Evolutionary conservation across 2,888 invertebrate species (phyloP).

Genomic region (Cataglyphis rosenhaueri): DNA sequence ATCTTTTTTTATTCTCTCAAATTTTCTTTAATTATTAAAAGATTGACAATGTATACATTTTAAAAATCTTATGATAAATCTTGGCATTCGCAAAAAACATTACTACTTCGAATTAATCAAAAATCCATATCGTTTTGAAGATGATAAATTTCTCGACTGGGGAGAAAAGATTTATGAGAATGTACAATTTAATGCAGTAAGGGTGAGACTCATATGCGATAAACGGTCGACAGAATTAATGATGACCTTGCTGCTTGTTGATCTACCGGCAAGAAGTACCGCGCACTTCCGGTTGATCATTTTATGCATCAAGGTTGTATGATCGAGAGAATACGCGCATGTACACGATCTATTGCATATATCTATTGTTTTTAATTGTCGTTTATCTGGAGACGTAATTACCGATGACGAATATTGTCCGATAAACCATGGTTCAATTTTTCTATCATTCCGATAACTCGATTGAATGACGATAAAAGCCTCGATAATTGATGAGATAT

Average conservation of each 20-base stretch:
- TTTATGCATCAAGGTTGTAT: constrained; percentile 60
- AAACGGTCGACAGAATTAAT: constrained; percentile 49
- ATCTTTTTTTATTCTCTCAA: not conserved
- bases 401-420: constrained; percentile 16
- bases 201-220: not conserved
- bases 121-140: not conserved
- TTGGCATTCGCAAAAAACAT: not conserved
- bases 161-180: not conserved
- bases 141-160: not conserved
- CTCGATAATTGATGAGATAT: constrained; percentile 3
- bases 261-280: constrained; percentile 61
- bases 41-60: not conserved
- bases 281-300: constrained; percentile 69
- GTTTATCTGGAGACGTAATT: constrained; percentile 69
- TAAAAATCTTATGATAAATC: not conserved
- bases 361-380: constrained; percentile 75
- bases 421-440: not conserved
- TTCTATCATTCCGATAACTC: not conserved
- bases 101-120: not conserved
- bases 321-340: constrained; percentile 56
- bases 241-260: constrained; percentile 61
- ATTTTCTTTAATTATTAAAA: constrained; percentile 1
- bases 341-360: constrained; percentile 49
- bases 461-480: not conserved
- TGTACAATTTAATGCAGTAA: not conserved